A percentile compares a stretch with the other conserved stretches of the same genome.
phyloP scores from a whole-genome alignment of 2,888 invertebrate genomes.

The Xestia xanthographa region DNA sequence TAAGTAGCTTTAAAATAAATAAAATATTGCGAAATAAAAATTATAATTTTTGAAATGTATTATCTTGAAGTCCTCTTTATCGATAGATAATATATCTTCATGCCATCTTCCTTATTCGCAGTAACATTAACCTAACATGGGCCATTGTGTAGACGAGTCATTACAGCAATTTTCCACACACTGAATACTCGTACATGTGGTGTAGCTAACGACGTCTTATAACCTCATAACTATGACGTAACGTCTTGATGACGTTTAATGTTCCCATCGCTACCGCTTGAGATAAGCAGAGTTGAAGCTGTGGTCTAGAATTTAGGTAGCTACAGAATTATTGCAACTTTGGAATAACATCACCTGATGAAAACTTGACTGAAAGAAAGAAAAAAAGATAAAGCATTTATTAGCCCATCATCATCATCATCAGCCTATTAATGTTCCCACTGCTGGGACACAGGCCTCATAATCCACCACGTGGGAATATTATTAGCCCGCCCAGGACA shows the following conservation, averaged over 20 bases:
- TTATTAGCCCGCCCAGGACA: too few relatives aligned
- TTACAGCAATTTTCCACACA: slow-evolving; percentile 31
- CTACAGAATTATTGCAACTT: background rate
- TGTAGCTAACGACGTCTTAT: slow-evolving; percentile 43
- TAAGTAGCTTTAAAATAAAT: background rate
- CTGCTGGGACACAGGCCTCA: too few relatives aligned
- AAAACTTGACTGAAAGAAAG: too few relatives aligned
- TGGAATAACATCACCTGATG: background rate
- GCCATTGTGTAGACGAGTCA: slow-evolving; percentile 34
- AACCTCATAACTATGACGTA: slow-evolving; percentile 46
- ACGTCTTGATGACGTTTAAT: slow-evolving; percentile 44
- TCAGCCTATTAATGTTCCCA: too few relatives aligned
- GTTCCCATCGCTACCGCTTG: slow-evolving; percentile 7
- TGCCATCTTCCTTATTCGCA: background rate
- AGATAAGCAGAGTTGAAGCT: slow-evolving; percentile 23
- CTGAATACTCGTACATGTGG: slow-evolving; percentile 19
- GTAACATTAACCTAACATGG: slow-evolving; percentile 11
- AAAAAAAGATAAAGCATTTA: too few relatives aligned
- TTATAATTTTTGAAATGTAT: background rate
- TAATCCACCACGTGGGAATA: too few relatives aligned
- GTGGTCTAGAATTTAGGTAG: background rate
- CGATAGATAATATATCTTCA: background rate
- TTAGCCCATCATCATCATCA: too few relatives aligned
- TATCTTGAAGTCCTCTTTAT: background rate
- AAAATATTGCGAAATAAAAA: background rate